Evolutionary conservation across 2,113 vertebrate genomes (phyloP).

Genomic region (Callospermophilus lateralis): DNA sequence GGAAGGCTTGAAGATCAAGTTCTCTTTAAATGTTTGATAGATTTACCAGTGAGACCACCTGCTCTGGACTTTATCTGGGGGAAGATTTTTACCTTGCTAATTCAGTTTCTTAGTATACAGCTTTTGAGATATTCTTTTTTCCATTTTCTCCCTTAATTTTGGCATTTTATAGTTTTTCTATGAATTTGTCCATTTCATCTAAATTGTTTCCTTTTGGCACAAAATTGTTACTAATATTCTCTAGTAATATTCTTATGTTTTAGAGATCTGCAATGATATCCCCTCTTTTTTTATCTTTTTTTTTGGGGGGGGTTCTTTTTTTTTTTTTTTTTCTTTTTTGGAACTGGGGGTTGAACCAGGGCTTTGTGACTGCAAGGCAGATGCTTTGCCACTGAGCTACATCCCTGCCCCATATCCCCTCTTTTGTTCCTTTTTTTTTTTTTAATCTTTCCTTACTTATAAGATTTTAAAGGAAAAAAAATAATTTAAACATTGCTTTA

Average conservation of each 20-base stretch:
- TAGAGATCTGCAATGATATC: neutral
- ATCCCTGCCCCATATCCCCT: neutral
- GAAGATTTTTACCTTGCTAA: neutral
- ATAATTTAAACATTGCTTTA: too few species aligned
- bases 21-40: constrained; percentile 10
- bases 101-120: neutral
- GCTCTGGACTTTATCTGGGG: neutral
- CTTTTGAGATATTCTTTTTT: neutral
- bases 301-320: neutral
- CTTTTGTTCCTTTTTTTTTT: neutral
- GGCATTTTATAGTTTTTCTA: neutral
- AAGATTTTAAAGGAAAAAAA: neutral
- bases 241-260: neutral
- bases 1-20: neutral
- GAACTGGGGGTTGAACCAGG: too few species aligned
- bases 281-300: neutral
- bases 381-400: too few species aligned
- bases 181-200: neutral
- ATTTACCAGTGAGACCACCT: neutral
- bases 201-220: neutral
- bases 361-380: too few species aligned
- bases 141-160: neutral
- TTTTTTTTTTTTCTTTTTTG: neutral
- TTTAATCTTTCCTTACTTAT: neutral
- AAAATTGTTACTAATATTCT: neutral